phyloP scores from a whole-genome alignment of 1,140 invertebrate genomes.

The Vanessa atalanta region DNA sequence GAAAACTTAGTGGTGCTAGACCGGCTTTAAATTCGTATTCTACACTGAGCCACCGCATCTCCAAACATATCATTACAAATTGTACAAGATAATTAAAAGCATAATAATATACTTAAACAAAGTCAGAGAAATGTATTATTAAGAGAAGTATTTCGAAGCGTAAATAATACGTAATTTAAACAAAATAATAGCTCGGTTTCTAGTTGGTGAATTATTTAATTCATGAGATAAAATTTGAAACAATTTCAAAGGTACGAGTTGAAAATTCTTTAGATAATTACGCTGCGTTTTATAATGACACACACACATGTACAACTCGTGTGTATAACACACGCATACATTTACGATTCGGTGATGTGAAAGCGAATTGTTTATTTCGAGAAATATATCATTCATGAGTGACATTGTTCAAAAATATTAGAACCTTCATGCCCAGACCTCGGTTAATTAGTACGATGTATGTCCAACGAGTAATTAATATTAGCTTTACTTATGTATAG shows the following conservation, averaged over 20 bases:
- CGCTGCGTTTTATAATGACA: constrained; percentile 6
- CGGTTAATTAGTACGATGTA: not conserved
- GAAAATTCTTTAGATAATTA: constrained; percentile 23
- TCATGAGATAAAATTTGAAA: not conserved
- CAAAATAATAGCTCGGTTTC: too few relatives aligned
- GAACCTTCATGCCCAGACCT: not conserved
- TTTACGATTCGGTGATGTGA: not conserved
- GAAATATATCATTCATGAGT: constrained; percentile 15
- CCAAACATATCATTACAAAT: too few relatives aligned
- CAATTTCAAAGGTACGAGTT: not conserved
- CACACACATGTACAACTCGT: not conserved
- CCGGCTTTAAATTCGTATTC: too few relatives aligned
- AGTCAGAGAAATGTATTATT: too few relatives aligned
- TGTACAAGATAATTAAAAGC: too few relatives aligned
- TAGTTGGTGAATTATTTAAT: not conserved
- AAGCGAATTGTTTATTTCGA: constrained; percentile 7
- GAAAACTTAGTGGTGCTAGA: too few relatives aligned
- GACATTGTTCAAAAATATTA: constrained; percentile 18
- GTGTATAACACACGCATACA: constrained; percentile 4
- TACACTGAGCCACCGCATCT: too few relatives aligned
- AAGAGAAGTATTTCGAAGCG: too few relatives aligned
- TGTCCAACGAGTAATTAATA: not conserved
- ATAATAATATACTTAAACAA: too few relatives aligned
- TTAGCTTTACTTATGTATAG: not conserved
- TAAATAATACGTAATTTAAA: too few relatives aligned